Conservation (phyloP, 1,140 invertebrate genomes). For the Meloidogyne hapla region DNA sequence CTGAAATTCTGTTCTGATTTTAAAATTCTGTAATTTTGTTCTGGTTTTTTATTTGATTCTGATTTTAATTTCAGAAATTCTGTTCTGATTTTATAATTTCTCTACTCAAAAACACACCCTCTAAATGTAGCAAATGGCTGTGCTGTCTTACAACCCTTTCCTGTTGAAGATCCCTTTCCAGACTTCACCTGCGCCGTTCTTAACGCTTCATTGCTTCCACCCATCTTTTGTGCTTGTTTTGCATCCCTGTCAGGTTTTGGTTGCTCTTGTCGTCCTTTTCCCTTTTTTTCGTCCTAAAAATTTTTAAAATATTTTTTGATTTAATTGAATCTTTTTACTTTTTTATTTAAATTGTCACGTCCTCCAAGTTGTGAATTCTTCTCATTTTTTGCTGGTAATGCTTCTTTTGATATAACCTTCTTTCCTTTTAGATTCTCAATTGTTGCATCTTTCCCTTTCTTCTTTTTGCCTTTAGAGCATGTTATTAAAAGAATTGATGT, state of each 20-base stretch:
- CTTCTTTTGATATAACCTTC: not conserved
- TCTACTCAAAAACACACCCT: too few relatives aligned
- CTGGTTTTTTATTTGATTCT: too few relatives aligned
- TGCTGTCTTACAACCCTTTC: not conserved
- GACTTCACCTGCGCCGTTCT: not conserved
- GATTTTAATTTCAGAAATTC: too few relatives aligned
- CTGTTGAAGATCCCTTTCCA: not conserved
- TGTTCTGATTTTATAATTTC: too few relatives aligned
- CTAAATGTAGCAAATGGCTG: not conserved
- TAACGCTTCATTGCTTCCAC: not conserved
- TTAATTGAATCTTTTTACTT: too few relatives aligned
- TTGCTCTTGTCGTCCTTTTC: not conserved
- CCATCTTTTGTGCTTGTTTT: not conserved
- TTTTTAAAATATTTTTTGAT: too few relatives aligned
- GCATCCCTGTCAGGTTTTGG: not conserved
- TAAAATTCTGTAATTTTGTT: too few relatives aligned
- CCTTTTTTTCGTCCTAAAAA: slow-evolving; percentile 3
- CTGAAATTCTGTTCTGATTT: too few relatives aligned
- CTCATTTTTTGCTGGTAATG: not conserved
- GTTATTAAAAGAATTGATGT: slow-evolving; percentile 3
- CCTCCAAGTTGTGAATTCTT: slow-evolving; percentile 1
- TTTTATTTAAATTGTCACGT: slow-evolving; percentile 5
- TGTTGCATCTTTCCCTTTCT: not conserved
- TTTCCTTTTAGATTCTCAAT: slow-evolving; percentile 6
- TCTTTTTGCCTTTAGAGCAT: not conserved